Evolutionary conservation across 2,888 invertebrate species (phyloP), one percentile per base, ranked within the genome.

Genomic region (Rhaphigaster nebulosa): DNA sequence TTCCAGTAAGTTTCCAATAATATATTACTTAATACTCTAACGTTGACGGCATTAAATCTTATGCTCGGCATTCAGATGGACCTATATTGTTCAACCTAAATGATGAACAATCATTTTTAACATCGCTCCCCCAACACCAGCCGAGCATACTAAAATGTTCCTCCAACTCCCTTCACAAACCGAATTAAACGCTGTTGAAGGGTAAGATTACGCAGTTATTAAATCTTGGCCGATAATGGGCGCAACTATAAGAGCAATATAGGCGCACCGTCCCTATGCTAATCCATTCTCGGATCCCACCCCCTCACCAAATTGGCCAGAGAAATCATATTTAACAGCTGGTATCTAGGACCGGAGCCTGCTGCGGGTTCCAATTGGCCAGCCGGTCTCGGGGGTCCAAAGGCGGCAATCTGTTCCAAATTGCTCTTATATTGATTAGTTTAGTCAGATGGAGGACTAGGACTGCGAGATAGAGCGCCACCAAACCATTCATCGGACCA

Each of bases 321-420:
- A 50, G 45, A n/a, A 84, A 84, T 84, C 45, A 84, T 84, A 84
- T 84, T 84, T 84, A 84, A 84, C 84, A 84, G 45, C 84, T 84
- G 84, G 84, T 84, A 26, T 84, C 84, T 20, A n/a, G n/a, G n/a
- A n/a, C n/a, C n/a, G 5, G 23, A 34, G 13, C 15, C 5, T 8
- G 38, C 41, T 12, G 41, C 4, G n/a, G 29, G 10, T 13, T 2
- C 38, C 8, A 34, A 80, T 45, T 80, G 80, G 80, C 80, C 41
- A 26, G 84, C 45, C 26, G 70, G 20, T 65, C 65, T 18, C 29
- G 29, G 5, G 29, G 65, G 65, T 76, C 70, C 70, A 38, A 76
- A 76, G 70, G 70, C 70, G 38, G 70, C 70, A 76, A 76, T 76
- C 70, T 76, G 70, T 23, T 76, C 70, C 70, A 76, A 76, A 76